These are phyloP conservation scores for Tinea pellionella DNA, from an alignment of 2,888 invertebrate species.

Conservation along the genomic window DNA sequence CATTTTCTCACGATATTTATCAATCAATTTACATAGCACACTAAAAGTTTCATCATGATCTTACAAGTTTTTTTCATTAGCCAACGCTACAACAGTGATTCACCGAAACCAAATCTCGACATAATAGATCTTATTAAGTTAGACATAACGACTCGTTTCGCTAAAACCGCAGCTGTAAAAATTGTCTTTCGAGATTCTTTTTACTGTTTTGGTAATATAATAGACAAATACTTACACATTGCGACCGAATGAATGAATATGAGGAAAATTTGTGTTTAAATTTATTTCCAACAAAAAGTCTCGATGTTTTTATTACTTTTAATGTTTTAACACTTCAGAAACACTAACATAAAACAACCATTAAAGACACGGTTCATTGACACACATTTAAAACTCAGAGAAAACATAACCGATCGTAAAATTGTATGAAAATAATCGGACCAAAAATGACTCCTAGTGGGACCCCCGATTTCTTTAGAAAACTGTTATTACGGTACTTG, in stretches of 20 bases:
- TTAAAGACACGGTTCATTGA: neutral
- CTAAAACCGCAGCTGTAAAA: neutral
- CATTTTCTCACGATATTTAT: neutral
- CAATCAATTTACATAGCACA: neutral
- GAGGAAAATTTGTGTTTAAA: no score
- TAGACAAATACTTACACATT: neutral
- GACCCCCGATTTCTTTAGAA: conserved; percentile 21
- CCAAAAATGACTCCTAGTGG: neutral
- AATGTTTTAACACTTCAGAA: neutral
- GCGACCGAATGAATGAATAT: neutral
- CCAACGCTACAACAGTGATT: neutral
- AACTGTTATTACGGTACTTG: conserved; percentile 11
- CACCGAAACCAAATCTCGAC: neutral
- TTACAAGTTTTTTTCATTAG: neutral
- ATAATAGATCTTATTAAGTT: neutral
- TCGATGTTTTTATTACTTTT: neutral
- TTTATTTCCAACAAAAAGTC: neutral
- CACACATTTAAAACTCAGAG: neutral
- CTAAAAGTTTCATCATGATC: neutral
- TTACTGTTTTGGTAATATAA: neutral
- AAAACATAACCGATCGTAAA: no score
- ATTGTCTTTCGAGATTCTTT: neutral
- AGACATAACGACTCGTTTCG: neutral
- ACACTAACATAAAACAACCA: neutral
- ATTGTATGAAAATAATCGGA: neutral